A percentile compares a stretch with the other conserved stretches of the same genome.
Conservation (phyloP, 2,113 vertebrate genomes). For the Corythornis cristatus region DNA sequence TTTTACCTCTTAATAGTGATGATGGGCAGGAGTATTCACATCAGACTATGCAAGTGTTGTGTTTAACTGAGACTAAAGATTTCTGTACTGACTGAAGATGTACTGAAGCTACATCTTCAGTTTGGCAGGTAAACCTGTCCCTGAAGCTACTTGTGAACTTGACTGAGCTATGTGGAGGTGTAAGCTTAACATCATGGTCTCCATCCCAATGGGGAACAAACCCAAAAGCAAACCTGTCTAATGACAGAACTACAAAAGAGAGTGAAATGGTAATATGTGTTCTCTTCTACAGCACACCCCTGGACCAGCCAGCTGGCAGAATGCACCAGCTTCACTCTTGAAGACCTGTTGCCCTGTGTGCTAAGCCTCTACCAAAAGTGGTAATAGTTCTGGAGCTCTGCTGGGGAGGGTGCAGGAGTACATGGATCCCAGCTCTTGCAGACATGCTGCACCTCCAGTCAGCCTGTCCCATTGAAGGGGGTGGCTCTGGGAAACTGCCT, state of each 20-base stretch:
- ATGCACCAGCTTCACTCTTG: slow-evolving; percentile 87
- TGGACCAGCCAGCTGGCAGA: slow-evolving; percentile 87
- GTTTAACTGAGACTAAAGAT: background rate
- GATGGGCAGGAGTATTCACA: background rate
- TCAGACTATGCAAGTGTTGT: background rate
- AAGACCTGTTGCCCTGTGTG: slow-evolving; percentile 84
- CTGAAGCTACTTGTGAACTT: background rate
- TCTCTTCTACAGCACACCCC: slow-evolving; percentile 80
- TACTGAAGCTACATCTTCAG: background rate
- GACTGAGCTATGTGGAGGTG: background rate
- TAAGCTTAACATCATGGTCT: background rate
- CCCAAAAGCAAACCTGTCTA: background rate
- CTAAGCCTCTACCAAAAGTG: slow-evolving; percentile 82
- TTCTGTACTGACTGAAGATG: background rate
- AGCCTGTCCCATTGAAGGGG: background rate
- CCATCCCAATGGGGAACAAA: background rate
- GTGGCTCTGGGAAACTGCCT: background rate
- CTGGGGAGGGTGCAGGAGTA: too few species aligned
- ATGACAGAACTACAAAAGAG: background rate
- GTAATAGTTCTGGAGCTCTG: slow-evolving; percentile 52
- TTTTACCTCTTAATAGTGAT: background rate
- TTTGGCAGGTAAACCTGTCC: background rate
- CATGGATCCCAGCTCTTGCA: background rate
- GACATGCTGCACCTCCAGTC: background rate
- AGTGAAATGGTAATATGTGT: background rate